Evolutionary conservation across 53 echinoderm and acorn worm genomes (phyloP).

Genomic region (Arbacia lixula): DNA sequence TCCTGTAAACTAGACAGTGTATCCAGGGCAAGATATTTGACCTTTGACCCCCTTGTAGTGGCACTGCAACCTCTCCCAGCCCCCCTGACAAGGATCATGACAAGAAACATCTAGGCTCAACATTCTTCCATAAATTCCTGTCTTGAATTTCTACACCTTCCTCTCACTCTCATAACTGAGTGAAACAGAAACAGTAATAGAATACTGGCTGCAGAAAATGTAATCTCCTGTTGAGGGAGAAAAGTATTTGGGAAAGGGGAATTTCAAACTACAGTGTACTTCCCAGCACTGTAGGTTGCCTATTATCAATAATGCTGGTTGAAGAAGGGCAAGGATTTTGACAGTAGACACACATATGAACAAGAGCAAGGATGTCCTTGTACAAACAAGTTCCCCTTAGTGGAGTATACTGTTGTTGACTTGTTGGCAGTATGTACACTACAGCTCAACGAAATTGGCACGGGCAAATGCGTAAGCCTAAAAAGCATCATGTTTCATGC

Average conservation of each 20-base stretch:
- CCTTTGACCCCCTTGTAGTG: slow-evolving; percentile 26
- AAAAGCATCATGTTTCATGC: too few species aligned
- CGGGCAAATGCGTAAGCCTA: too few species aligned
- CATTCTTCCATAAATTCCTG: slow-evolving; percentile 33
- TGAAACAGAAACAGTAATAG: slow-evolving; percentile 54
- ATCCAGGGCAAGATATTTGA: slow-evolving; percentile 32
- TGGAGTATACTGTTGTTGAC: too few species aligned
- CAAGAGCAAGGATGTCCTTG: too few species aligned
- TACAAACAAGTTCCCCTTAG: too few species aligned
- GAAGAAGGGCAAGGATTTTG: too few species aligned
- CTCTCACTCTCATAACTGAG: slow-evolving; percentile 14
- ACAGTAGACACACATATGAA: too few species aligned
- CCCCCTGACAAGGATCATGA: slow-evolving; percentile 36
- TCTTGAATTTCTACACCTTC: slow-evolving; percentile 47
- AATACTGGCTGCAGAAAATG: slow-evolving; percentile 33
- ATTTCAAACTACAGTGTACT: neutral
- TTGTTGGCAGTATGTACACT: too few species aligned
- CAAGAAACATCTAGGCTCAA: slow-evolving; percentile 37
- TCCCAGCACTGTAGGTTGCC: too few species aligned
- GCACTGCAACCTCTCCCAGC: slow-evolving; percentile 16
- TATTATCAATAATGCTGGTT: too few species aligned
- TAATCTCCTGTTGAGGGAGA: neutral
- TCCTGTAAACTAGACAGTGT: too few species aligned
- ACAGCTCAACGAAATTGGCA: too few species aligned
- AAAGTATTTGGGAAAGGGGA: neutral